These are phyloP conservation scores for Vireo altiloquus DNA, from an alignment of 2,113 vertebrate genomes.

Conservation along the genomic window DNA sequence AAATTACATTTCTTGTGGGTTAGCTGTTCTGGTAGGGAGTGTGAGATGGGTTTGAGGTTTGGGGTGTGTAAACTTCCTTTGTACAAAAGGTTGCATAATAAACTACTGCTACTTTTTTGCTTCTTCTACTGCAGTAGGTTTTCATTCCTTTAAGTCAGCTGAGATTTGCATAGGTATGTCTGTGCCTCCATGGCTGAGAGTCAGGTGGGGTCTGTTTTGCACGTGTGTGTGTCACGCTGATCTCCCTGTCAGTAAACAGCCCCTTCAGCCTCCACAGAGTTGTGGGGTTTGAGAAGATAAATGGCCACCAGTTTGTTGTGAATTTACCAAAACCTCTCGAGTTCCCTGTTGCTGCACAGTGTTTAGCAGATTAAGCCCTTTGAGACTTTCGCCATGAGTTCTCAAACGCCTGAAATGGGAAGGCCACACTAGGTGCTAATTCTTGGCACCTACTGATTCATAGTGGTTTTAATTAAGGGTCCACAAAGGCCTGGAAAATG, in stretches of 20 bases:
- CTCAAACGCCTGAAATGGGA: not conserved
- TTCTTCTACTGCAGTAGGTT: not conserved
- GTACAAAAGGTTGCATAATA: not conserved
- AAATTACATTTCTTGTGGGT: not conserved
- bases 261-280: not conserved
- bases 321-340: not conserved
- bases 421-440: not conserved
- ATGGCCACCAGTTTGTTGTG: not conserved
- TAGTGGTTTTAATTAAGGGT: not conserved
- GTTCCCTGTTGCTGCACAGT: not conserved
- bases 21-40: not conserved
- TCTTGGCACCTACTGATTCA: not conserved
- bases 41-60: not conserved
- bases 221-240: not conserved
- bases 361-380: not conserved
- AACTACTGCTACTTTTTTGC: not conserved
- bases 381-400: fast-evolving
- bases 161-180: not conserved
- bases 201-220: not conserved
- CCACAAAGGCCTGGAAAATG: not conserved
- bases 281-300: not conserved
- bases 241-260: not conserved
- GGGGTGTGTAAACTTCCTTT: not conserved
- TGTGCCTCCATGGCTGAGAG: not conserved
- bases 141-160: not conserved